phyloP scores from a whole-genome alignment of 2,888 invertebrate genomes.

The Stramonita haemastoma region DNA sequence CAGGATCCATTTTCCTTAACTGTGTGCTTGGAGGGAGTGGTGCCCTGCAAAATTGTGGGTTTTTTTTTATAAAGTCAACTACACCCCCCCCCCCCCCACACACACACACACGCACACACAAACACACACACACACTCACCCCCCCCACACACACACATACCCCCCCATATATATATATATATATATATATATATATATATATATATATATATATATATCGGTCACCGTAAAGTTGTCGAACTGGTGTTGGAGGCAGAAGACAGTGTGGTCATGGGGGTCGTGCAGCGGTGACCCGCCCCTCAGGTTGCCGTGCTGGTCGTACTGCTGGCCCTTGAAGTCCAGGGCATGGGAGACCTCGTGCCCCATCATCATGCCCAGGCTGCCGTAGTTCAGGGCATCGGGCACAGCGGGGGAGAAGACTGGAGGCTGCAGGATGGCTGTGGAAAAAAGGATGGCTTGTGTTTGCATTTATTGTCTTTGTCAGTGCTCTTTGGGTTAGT shows the following conservation, averaged over 20 bases:
- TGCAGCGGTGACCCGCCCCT: neutral
- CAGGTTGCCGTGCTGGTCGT: neutral
- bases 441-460: neutral
- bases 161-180: no score
- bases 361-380: neutral
- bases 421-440: neutral
- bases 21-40: no score
- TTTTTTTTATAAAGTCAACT: no score
- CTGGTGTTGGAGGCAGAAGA: neutral
- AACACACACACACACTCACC: neutral
- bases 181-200: neutral
- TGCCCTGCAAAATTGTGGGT: no score
- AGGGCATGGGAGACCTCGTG: constrained; percentile 22
- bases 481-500: no score
- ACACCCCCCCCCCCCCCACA: no score
- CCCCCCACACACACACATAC: no score
- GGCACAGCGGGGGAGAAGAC: neutral
- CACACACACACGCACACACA: neutral
- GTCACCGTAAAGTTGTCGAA: constrained; percentile 5
- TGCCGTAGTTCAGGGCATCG: constrained; percentile 15
- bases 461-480: no score
- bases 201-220: neutral
- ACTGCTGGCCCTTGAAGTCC: constrained; percentile 3
- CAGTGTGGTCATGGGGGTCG: neutral
- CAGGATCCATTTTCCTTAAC: no score